Conservation (phyloP, 2,888 invertebrate genomes). For the Chironomus riparius region DNA sequence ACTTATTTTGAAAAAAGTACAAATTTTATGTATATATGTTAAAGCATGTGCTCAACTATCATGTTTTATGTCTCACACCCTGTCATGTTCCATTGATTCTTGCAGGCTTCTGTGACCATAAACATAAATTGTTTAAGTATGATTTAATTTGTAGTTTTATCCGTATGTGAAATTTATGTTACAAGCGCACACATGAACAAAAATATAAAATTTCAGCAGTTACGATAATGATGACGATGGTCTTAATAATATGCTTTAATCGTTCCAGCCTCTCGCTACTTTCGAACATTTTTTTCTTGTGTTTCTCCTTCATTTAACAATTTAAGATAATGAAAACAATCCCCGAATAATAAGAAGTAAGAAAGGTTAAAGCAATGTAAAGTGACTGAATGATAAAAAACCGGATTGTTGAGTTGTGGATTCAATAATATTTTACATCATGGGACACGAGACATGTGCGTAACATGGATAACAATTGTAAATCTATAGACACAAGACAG, state of each 20-base stretch:
- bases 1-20: neutral
- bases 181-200: too few species aligned
- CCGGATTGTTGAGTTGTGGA: neutral
- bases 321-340: too few species aligned
- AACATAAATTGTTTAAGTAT: neutral
- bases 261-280: neutral
- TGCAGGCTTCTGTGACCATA: neutral
- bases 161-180: too few species aligned
- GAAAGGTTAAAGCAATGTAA: too few species aligned
- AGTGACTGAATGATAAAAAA: too few species aligned
- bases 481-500: too few species aligned
- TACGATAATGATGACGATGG: neutral
- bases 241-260: neutral
- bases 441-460: conserved; percentile 11
- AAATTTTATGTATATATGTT: neutral
- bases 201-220: too few species aligned
- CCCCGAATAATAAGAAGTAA: too few species aligned
- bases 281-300: neutral
- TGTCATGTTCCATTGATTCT: neutral
- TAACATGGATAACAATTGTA: too few species aligned
- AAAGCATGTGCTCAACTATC: neutral
- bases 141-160: neutral
- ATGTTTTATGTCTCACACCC: neutral
- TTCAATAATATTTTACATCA: conserved; percentile 19
- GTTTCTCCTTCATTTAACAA: too few species aligned